Evolutionary conservation across 2,113 vertebrate species (phyloP).

Genomic region (Nanger granti): DNA sequence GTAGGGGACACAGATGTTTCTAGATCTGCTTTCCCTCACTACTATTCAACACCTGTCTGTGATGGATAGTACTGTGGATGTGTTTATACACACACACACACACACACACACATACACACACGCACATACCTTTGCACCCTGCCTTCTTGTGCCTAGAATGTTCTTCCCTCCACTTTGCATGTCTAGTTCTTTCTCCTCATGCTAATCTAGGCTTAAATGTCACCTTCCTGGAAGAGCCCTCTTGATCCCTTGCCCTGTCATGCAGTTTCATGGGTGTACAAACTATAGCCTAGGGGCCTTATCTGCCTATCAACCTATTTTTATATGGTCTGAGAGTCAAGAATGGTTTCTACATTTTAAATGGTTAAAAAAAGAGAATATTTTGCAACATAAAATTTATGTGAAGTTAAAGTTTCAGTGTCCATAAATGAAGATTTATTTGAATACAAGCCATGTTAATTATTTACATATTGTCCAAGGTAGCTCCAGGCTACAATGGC

Average conservation of each 20-base stretch:
- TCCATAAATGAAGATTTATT: not conserved
- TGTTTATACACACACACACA: not conserved
- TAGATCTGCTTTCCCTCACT: not conserved
- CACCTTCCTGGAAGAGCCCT: not conserved
- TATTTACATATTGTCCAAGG: not conserved
- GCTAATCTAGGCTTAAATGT: not conserved
- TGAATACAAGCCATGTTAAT: not conserved
- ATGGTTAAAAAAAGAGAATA: not conserved
- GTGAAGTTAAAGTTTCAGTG: not conserved
- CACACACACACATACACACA: not conserved
- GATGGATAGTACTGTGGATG: too few relatives aligned
- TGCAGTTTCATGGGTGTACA: not conserved
- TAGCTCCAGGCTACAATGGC: not conserved
- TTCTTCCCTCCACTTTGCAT: not conserved
- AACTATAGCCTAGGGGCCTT: not conserved
- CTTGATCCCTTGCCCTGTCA: not conserved
- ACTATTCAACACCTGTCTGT: not conserved
- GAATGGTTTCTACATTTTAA: not conserved
- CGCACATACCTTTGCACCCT: not conserved
- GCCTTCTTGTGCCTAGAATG: not conserved
- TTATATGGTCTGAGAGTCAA: not conserved
- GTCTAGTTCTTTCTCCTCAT: not conserved
- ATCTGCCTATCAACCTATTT: not conserved
- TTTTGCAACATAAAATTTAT: slow-evolving; percentile 10
- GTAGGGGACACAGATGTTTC: not conserved